Evolutionary conservation across 2,888 invertebrate genomes (phyloP).

Genomic region (Leptarthrus brevirostris): DNA sequence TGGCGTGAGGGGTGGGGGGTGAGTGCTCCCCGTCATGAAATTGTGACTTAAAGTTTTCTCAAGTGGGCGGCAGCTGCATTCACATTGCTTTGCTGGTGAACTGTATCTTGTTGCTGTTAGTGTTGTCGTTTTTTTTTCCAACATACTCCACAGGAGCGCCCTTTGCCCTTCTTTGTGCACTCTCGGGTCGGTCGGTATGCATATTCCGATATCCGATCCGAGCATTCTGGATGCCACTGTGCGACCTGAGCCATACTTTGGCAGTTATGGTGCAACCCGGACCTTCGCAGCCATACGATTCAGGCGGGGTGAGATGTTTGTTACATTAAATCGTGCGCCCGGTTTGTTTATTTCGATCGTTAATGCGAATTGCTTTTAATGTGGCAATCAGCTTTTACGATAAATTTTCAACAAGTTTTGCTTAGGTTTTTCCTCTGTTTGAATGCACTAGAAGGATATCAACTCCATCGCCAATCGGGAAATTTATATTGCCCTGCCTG

Average conservation of each 20-base stretch:
- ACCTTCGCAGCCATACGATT: not conserved
- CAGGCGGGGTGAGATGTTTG: slow-evolving; percentile 45
- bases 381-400: slow-evolving; percentile 55
- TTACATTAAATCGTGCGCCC: slow-evolving; percentile 52
- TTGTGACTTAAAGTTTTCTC: slow-evolving; percentile 44
- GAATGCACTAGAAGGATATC: slow-evolving; percentile 34
- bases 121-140: slow-evolving; percentile 29
- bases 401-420: slow-evolving; percentile 55
- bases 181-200: slow-evolving; percentile 31
- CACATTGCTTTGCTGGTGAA: slow-evolving; percentile 5
- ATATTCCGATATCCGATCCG: slow-evolving; percentile 48
- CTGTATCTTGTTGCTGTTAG: slow-evolving; percentile 40
- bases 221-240: slow-evolving; percentile 19
- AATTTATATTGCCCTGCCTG: slow-evolving; percentile 17
- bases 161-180: slow-evolving; percentile 8
- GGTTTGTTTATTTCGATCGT: slow-evolving; percentile 54
- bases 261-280: slow-evolving; percentile 18
- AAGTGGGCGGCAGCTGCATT: slow-evolving; percentile 16
- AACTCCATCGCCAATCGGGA: slow-evolving; percentile 35
- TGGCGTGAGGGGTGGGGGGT: slow-evolving; percentile 33
- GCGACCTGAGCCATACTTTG: slow-evolving; percentile 32
- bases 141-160: slow-evolving; percentile 13
- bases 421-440: slow-evolving; percentile 48
- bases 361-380: slow-evolving; percentile 55
- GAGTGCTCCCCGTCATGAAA: slow-evolving; percentile 18